phyloP scores from a whole-genome alignment of 2,888 invertebrate genomes.

The Ennomos quercinarius region DNA sequence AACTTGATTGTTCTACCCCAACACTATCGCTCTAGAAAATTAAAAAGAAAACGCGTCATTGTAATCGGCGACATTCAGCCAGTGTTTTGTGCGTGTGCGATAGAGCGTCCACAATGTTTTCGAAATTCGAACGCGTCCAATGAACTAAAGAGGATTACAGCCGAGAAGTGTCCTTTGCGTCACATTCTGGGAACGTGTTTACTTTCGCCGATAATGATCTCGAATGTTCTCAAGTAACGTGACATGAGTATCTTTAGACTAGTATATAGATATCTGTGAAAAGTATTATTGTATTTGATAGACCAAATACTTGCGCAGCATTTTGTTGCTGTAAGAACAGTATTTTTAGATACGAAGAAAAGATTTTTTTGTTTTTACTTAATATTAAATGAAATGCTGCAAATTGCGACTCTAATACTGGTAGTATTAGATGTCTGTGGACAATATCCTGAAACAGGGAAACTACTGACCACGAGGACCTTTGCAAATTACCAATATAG shows the following conservation, averaged over 20 bases:
- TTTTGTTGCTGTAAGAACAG: too few relatives aligned
- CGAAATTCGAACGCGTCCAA: slow-evolving; percentile 47
- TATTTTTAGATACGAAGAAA: too few relatives aligned
- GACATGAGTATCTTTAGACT: too few relatives aligned
- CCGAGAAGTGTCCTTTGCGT: slow-evolving; percentile 34
- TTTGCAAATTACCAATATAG: too few relatives aligned
- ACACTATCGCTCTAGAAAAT: slow-evolving; percentile 41
- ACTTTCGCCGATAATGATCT: slow-evolving; percentile 22
- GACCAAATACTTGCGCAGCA: too few relatives aligned
- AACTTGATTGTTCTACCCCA: slow-evolving; percentile 7
- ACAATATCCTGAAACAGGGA: too few relatives aligned
- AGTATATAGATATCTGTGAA: too few relatives aligned
- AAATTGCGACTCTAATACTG: too few relatives aligned
- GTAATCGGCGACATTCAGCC: slow-evolving; percentile 37
- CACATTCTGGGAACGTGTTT: slow-evolving; percentile 42
- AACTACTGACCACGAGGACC: too few relatives aligned
- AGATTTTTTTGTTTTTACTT: too few relatives aligned
- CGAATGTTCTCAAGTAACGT: slow-evolving; percentile 5
- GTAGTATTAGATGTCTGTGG: too few relatives aligned
- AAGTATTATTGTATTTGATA: not conserved
- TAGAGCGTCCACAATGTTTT: slow-evolving; percentile 54
- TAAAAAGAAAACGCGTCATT: slow-evolving; percentile 43
- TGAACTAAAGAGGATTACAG: slow-evolving; percentile 31
- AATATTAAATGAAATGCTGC: too few relatives aligned
- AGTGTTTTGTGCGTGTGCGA: slow-evolving; percentile 49